These are phyloP conservation scores for Nycticorax nycticorax DNA, from an alignment of 2,113 vertebrate genomes.

Conservation along the genomic window DNA sequence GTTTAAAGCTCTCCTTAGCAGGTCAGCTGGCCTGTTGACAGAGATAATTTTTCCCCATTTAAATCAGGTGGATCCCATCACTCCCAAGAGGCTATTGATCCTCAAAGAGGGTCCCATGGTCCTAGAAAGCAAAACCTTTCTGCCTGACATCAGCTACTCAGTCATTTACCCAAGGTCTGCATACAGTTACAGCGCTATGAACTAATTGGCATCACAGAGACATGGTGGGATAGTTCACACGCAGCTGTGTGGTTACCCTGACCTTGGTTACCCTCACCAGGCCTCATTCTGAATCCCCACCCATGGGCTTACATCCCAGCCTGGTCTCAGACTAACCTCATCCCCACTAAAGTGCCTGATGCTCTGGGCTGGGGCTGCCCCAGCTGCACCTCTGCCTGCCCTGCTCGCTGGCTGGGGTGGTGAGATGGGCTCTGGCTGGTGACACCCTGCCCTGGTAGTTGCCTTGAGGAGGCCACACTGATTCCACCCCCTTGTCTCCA, in stretches of 20 bases:
- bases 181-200: not conserved
- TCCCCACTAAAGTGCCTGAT: not conserved
- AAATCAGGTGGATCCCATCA: not conserved
- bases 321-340: not conserved
- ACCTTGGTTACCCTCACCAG: not conserved
- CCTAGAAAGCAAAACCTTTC: not conserved
- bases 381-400: not conserved
- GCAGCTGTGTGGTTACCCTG: not conserved
- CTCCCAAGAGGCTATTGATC: not conserved
- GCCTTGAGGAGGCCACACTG: not conserved
- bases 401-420: not conserved
- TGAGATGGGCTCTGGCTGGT: not conserved
- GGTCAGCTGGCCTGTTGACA: not conserved
- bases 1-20: not conserved
- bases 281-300: not conserved
- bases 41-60: not conserved
- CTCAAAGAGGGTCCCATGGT: not conserved
- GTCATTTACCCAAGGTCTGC: not conserved
- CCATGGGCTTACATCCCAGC: not conserved
- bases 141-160: not conserved
- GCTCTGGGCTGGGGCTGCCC: not conserved
- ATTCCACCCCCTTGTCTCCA: not conserved
- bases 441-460: not conserved
- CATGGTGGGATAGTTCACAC: not conserved
- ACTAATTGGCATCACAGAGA: not conserved